phyloP scores from a whole-genome alignment of 2,113 vertebrate species.

The Danio rerio region GRCz12tu NC_133178.1:55573501-55574000 shows the following conservation, averaged over 20 bases:
- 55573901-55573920: conserved; percentile 56
- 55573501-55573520: conserved; percentile 68
- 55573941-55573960: conserved; percentile 63
- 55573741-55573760: not conserved
- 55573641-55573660: conserved; percentile 65
- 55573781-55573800: no score
- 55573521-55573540: conserved; percentile 75
- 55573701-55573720: conserved; percentile 78
- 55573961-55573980: conserved; percentile 62
- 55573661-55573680: conserved; percentile 79
- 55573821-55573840: conserved; percentile 36
- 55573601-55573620: conserved; percentile 61
- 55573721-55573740: conserved; percentile 66
- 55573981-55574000: conserved; percentile 61
- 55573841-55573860: not conserved
- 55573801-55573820: not conserved
- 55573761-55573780: not conserved
- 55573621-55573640: conserved; percentile 67
- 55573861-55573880: not conserved
- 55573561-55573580: conserved; percentile 75
- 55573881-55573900: conserved; percentile 39
- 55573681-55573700: conserved; percentile 77
- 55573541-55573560: conserved; percentile 79
- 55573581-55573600: conserved; percentile 73
- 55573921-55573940: conserved; percentile 56